These are phyloP conservation scores for Pachymerium ferrugineum DNA, from an alignment of 2,888 invertebrate species.

Conservation along the genomic window DNA sequence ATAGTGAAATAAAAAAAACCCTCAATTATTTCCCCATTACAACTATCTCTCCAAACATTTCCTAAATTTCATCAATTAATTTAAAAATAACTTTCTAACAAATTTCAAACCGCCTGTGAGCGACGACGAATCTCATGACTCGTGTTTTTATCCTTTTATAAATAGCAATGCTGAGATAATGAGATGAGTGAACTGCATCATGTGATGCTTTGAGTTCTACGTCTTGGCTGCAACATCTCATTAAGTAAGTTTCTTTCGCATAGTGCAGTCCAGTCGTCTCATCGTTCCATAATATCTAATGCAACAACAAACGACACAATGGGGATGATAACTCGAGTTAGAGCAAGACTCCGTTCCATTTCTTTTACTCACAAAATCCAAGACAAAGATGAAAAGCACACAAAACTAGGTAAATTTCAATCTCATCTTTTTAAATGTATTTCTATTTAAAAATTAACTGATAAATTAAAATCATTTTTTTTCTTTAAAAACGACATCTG, in stretches of 20 bases:
- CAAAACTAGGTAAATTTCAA: slow-evolving; percentile 58
- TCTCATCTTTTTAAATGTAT: background rate
- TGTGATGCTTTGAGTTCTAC: background rate
- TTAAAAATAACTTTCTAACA: too few species aligned
- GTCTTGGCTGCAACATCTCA: background rate
- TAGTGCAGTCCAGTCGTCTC: background rate
- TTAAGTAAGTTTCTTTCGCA: background rate
- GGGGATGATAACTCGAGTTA: slow-evolving; percentile 67
- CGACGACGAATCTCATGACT: background rate
- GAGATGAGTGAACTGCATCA: background rate
- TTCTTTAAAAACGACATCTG: too few species aligned
- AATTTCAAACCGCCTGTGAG: too few species aligned
- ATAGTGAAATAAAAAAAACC: too few species aligned
- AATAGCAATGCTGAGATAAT: background rate
- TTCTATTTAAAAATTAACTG: background rate
- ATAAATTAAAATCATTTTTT: too few species aligned
- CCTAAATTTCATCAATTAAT: too few species aligned
- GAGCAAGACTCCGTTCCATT: slow-evolving; percentile 58
- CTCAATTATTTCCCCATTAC: too few species aligned
- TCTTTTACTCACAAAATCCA: slow-evolving; percentile 59
- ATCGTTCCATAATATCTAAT: background rate
- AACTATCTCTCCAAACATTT: too few species aligned
- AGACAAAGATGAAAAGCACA: slow-evolving; percentile 62
- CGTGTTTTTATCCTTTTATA: background rate
- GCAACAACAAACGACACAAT: slow-evolving; percentile 45